These are phyloP conservation scores for Glaucopsyche alexis DNA, from an alignment of 2,888 invertebrate species.

Conservation along the genomic window DNA sequence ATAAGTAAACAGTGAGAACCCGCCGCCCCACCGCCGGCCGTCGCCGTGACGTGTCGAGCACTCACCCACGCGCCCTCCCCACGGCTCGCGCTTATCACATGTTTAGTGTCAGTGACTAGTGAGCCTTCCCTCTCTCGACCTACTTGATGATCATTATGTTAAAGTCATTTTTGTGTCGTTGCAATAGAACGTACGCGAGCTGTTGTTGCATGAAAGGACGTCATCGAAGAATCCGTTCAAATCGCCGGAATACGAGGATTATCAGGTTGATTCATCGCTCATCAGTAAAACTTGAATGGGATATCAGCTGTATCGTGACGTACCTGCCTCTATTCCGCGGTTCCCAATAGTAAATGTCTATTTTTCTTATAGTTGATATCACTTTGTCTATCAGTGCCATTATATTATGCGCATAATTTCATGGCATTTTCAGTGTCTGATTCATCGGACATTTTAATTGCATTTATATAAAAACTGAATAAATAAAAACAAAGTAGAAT, in stretches of 20 bases:
- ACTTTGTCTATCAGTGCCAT: constrained; percentile 89
- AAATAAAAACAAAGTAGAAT: constrained; percentile 38
- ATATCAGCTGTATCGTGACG: constrained; percentile 52
- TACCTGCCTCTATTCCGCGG: constrained; percentile 74
- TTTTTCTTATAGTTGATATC: constrained; percentile 82
- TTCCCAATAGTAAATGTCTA: constrained; percentile 63
- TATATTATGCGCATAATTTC: constrained; percentile 64
- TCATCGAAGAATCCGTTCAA: neutral
- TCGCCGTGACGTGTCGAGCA: constrained; percentile 57
- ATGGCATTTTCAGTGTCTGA: constrained; percentile 50
- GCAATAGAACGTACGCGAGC: constrained; percentile 27
- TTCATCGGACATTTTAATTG: constrained; percentile 48
- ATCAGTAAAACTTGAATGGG: constrained; percentile 18
- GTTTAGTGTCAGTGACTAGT: constrained; percentile 37
- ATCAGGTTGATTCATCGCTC: neutral
- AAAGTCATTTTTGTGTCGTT: constrained; percentile 52
- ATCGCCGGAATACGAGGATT: neutral
- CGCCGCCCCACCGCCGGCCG: constrained; percentile 59
- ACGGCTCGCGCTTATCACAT: constrained; percentile 44
- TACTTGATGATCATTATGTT: constrained; percentile 44
- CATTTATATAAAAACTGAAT: constrained; percentile 33
- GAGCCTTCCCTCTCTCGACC: constrained; percentile 48
- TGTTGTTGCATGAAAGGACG: neutral
- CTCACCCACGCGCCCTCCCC: constrained; percentile 54
- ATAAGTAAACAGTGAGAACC: constrained; percentile 66